Evolutionary conservation across 2,888 invertebrate genomes (phyloP), one percentile per base, ranked within the genome.

Genomic region (Eupithecia insigniata): DNA sequence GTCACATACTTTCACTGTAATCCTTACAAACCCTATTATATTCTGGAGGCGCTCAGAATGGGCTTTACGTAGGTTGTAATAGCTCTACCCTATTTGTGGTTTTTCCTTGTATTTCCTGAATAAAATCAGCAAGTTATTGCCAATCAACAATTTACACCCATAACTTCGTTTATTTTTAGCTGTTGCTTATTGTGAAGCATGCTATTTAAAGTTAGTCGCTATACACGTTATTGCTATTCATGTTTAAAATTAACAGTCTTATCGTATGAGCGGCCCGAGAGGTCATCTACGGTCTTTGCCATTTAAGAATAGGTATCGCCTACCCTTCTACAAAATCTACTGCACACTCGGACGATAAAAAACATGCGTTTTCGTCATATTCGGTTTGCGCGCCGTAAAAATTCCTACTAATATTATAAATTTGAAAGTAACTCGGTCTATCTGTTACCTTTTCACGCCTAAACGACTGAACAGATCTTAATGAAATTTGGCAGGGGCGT

Each of bases 1-100:
- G 71, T 80, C 66, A 78, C 67, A 67, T 70, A 70, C 75, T 79
- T 77, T 76, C 73, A 32, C 72, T 69, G 72, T 71, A 68, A 70
- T 76, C 76, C 72, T 77, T 74, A 73, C 61, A 36, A 74, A 34
- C 66, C 66, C 69, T 72, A 71, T 51, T 71, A 72, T 66, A 43
- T 61, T 67, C 58, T 32, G 34, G 62, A 61, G 30, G 46, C 58
- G n/a, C 26, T 22, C 39, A 58, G 55, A 66, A 62, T 51, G 62
- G 39, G 30, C 61, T 18, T 70, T 66, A 64, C 39, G 61, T 68
- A 61, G 39, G 60, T 22, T 61, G 69, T 67, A 32, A 65, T 65
- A 6, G n/a, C 34, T 39, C 26, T 60, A 55, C 16, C 51, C 60
- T 61, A 68, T 51, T 36, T 34, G 16, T 65, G 14, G 22, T 60